Evolutionary conservation across 2,113 vertebrate species (phyloP).

Genomic region (Corythornis cristatus): DNA sequence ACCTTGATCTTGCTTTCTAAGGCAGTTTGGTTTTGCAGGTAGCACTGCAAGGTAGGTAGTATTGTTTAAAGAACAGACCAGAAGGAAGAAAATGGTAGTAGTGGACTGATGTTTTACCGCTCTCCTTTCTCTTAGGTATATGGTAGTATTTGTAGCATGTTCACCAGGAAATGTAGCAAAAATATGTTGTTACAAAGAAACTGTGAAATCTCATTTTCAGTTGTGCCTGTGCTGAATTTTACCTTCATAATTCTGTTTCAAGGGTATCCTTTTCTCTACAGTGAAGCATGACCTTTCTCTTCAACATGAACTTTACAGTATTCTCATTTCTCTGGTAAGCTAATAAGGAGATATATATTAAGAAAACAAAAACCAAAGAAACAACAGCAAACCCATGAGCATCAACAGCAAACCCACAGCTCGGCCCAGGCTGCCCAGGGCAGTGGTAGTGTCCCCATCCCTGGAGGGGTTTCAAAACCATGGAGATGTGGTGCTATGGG

Average conservation of each 20-base stretch:
- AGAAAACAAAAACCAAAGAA: too few species aligned
- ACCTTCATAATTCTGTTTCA: neutral
- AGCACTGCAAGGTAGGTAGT: neutral
- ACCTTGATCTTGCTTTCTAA: neutral
- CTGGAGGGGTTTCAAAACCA: neutral
- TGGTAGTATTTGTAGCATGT: neutral
- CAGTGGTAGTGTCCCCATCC: neutral
- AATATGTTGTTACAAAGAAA: neutral
- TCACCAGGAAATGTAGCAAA: neutral
- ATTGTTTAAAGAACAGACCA: neutral
- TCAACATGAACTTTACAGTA: neutral
- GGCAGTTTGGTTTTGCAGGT: neutral
- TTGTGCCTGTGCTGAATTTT: neutral
- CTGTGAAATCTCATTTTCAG: neutral
- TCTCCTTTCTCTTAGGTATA: too few species aligned
- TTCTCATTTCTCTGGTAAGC: neutral
- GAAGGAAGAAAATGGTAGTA: accelerated
- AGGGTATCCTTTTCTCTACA: neutral
- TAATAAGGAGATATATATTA: neutral
- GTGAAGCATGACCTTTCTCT: neutral
- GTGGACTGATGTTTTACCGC: neutral
- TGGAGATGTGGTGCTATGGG: neutral
- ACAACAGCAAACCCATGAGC: neutral
- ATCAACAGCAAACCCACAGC: neutral
- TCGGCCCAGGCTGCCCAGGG: neutral